phyloP scores from a whole-genome alignment of 2,888 invertebrate species.

The Caenorhabditis sp. region DNA sequence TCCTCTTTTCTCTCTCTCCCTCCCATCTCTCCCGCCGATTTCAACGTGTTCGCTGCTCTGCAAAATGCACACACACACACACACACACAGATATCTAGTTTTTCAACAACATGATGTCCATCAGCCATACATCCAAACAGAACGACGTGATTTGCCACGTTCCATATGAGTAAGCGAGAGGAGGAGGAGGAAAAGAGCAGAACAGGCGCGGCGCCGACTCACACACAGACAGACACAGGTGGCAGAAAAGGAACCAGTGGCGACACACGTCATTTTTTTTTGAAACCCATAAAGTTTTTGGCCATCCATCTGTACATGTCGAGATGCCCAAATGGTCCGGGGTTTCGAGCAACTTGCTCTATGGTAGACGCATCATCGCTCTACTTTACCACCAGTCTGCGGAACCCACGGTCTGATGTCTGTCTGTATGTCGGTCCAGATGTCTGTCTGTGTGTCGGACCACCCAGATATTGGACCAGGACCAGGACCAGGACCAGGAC shows the following conservation, averaged over 20 bases:
- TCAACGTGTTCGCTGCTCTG: not conserved
- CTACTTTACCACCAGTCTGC: no score
- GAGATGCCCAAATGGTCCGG: no score
- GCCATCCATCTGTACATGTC: no score
- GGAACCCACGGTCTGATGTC: no score
- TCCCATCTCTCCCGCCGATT: not conserved
- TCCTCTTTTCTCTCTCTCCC: not conserved
- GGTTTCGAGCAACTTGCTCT: no score
- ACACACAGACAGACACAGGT: no score
- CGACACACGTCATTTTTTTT: not conserved
- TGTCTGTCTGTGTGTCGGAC: no score
- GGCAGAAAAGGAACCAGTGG: not conserved
- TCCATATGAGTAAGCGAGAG: not conserved
- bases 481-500: no score
- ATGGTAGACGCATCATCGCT: no score
- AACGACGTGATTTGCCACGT: not conserved
- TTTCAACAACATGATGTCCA: not conserved
- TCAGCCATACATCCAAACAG: not conserved
- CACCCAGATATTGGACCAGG: no score
- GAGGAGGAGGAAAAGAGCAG: not conserved
- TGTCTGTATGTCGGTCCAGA: not conserved
- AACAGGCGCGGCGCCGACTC: no score
- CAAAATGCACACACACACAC: not conserved
- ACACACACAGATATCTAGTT: not conserved
- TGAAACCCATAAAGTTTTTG: no score